Evolutionary conservation across 2,888 invertebrate genomes (phyloP), one percentile per base, ranked within the genome.

Genomic region (Bibio marci): DNA sequence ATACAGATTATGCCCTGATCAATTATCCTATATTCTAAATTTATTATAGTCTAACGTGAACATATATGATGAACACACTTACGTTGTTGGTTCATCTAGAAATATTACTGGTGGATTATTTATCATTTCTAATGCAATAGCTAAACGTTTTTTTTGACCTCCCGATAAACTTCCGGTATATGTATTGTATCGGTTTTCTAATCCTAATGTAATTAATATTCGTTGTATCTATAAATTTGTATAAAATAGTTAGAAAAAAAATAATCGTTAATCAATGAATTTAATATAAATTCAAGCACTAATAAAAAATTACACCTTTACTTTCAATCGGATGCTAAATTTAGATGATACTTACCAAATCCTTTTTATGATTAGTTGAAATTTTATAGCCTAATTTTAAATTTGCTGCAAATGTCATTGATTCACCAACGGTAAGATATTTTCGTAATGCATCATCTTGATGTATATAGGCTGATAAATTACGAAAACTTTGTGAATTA

Each of bases 41-140:
- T n/a, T n/a, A n/a, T n/a, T n/a, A n/a, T n/a, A n/a, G n/a, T n/a
- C n/a, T n/a, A n/a, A n/a, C n/a, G n/a, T n/a, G n/a, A n/a, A n/a
- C n/a, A n/a, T n/a, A n/a, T n/a, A n/a, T n/a, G n/a, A n/a, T n/a
- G n/a, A n/a, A n/a, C n/a, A n/a, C 8, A 22, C 22, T 69, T 52
- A 73, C 72, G 85, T 86, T 8, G 87, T 88, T 32, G 87, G 87
- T 56, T 87, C 87, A 53, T 88, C 87, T 45, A 87, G 73, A 62
- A 86, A 88, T 67, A 87, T 71, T 41, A 88, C 73, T 14, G 86
- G 83, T 10, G 87, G 87, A 57, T 87, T 88, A 48, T 82, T 86
- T 35, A 87, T 73, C 43, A 87, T 67, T 56, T 87, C 87, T 45
- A 85, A 62, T 5, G 86, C 85, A 34, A 87, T 81, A 2, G 83